These are phyloP conservation scores for Campopleginae sp. DNA, from an alignment of 2,888 invertebrate species.

Conservation along the genomic window DNA sequence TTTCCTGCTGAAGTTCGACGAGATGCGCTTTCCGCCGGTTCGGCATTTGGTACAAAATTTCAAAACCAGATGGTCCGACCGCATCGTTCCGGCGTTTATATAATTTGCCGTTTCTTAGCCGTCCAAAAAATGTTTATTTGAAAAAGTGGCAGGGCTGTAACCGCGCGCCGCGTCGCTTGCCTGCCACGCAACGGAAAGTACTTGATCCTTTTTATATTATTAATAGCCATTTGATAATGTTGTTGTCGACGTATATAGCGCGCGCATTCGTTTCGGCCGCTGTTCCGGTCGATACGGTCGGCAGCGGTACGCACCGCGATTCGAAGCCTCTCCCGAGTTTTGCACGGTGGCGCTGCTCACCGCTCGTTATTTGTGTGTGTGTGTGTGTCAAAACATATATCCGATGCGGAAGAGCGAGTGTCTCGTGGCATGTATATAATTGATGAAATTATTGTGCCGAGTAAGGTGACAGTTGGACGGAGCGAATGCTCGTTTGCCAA, in stretches of 20 bases:
- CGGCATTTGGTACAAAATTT: background rate
- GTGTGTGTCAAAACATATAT: slow-evolving; percentile 2
- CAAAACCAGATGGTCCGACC: background rate
- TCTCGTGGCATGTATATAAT: slow-evolving; percentile 47
- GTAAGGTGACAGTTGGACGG: background rate
- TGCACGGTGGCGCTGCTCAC: slow-evolving; percentile 17
- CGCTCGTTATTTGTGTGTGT: slow-evolving; percentile 17
- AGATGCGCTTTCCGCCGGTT: background rate
- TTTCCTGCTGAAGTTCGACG: background rate
- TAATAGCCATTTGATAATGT: too few relatives aligned
- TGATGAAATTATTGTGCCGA: slow-evolving; percentile 41
- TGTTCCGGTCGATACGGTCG: background rate
- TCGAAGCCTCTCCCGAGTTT: background rate
- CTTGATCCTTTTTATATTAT: too few relatives aligned
- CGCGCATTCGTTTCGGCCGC: too few relatives aligned
- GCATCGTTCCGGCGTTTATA: background rate
- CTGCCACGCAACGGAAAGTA: too few relatives aligned
- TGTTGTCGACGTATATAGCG: too few relatives aligned
- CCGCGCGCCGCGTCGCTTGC: too few relatives aligned
- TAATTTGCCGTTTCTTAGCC: background rate
- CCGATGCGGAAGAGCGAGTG: slow-evolving; percentile 11
- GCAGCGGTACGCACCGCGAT: background rate
- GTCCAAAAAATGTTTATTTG: background rate
- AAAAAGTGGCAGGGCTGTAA: background rate
- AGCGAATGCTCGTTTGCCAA: background rate